Conservation (phyloP, 2,113 vertebrate species). For the Hylia prasina region DNA sequence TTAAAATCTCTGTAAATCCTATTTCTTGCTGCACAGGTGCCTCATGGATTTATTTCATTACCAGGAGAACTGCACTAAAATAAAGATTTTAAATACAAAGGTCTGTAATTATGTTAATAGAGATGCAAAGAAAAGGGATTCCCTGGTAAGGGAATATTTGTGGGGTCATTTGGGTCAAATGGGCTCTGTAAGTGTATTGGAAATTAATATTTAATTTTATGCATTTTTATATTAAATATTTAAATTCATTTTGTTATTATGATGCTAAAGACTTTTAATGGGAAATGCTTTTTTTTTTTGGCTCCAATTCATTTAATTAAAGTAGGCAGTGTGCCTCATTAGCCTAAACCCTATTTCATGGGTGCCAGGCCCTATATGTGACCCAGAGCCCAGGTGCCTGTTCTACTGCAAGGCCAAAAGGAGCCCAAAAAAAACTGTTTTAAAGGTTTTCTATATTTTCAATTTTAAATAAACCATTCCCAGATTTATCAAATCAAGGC, state of each 20-base stretch:
- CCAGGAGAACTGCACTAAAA: neutral
- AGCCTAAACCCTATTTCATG: neutral
- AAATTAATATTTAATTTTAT: neutral
- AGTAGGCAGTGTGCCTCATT: neutral
- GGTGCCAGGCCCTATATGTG: neutral
- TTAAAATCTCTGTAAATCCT: neutral
- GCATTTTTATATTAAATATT: neutral
- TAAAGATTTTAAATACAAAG: neutral
- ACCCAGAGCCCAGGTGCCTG: accelerated
- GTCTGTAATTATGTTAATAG: neutral
- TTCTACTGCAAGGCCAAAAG: neutral
- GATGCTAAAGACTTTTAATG: neutral
- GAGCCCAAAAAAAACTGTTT: neutral
- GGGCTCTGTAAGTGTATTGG: neutral
- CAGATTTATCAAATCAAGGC: neutral
- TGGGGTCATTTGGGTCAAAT: neutral
- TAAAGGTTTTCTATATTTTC: neutral
- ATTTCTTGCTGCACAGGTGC: neutral
- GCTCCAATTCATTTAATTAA: neutral
- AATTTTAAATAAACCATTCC: neutral
- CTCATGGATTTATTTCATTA: neutral
- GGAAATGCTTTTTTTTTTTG: neutral
- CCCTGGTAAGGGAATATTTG: neutral
- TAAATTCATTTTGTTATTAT: neutral
- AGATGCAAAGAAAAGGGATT: neutral